Evolutionary conservation across 2,888 invertebrate genomes (phyloP).

Genomic region (Andrena camellia): DNA sequence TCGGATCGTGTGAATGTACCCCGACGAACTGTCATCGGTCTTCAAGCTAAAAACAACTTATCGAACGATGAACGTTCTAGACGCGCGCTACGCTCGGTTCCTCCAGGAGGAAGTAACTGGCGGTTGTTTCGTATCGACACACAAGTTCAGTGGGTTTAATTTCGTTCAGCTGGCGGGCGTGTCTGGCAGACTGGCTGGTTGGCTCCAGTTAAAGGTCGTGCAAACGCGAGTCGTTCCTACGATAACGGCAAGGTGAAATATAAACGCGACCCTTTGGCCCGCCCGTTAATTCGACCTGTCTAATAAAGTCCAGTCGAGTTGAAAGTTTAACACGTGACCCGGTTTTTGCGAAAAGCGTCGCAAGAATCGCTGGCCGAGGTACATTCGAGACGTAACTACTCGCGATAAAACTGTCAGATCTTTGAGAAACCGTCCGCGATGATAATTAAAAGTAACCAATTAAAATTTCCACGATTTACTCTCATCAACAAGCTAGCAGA

Average conservation of each 20-base stretch:
- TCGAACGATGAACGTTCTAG: constrained; percentile 8
- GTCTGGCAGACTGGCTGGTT: constrained; percentile 22
- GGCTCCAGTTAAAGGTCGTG: constrained; percentile 26
- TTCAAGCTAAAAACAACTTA: not conserved
- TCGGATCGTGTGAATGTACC: too few relatives aligned
- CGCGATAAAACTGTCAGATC: not conserved
- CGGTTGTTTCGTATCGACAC: constrained; percentile 59
- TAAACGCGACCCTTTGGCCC: constrained; percentile 26
- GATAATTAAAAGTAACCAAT: constrained; percentile 13
- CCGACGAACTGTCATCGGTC: not conserved
- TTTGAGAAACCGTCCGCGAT: not conserved
- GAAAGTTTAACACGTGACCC: constrained; percentile 22
- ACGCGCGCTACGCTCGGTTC: not conserved
- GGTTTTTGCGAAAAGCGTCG: not conserved
- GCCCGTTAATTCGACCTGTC: constrained; percentile 36
- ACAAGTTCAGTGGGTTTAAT: constrained; percentile 47
- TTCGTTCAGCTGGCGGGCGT: constrained; percentile 47
- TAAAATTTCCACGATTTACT: not conserved
- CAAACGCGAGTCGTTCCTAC: constrained; percentile 23
- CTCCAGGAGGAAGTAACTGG: constrained; percentile 38
- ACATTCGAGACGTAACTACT: not conserved
- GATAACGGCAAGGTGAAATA: constrained; percentile 41
- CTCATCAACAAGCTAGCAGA: not conserved
- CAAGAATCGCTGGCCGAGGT: not conserved
- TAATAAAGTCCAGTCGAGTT: constrained; percentile 30